Evolutionary conservation across 2,113 vertebrate genomes (phyloP).

Genomic region (Dinomys branickii): DNA sequence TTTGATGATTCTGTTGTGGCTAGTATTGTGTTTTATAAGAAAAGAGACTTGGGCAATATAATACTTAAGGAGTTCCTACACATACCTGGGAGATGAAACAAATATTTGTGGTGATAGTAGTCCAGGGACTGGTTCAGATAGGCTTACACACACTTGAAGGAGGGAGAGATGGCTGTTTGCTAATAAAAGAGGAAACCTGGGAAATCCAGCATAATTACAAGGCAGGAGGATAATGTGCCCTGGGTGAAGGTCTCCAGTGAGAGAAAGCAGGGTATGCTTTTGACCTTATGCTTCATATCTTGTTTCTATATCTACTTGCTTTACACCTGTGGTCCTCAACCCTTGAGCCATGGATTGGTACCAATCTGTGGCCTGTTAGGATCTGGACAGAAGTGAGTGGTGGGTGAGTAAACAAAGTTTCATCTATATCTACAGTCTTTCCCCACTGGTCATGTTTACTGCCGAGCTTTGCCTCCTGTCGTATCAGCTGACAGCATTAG

Average conservation of each 20-base stretch:
- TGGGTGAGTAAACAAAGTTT: background rate
- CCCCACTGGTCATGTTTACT: background rate
- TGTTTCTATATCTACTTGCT: constrained; percentile 41
- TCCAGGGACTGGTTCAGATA: background rate
- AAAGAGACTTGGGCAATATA: background rate
- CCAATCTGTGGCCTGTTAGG: background rate
- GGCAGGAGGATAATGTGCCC: background rate
- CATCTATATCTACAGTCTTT: background rate
- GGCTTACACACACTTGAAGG: background rate
- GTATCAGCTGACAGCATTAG: background rate
- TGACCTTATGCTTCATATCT: background rate
- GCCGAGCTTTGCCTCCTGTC: background rate
- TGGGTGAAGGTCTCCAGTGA: background rate
- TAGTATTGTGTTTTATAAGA: constrained; percentile 14
- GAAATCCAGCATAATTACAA: background rate
- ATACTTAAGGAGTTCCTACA: background rate
- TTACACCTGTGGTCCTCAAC: background rate
- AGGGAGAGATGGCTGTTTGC: constrained; percentile 20
- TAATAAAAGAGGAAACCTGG: constrained; percentile 26
- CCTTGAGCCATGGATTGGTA: background rate
- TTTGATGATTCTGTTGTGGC: background rate
- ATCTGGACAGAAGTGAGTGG: background rate
- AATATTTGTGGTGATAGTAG: background rate
- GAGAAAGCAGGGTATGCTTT: constrained; percentile 22
- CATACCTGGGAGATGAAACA: background rate